Base-by-base conservation (phyloP, 2,113 vertebrate species). In the Ailurus styani region DNA sequence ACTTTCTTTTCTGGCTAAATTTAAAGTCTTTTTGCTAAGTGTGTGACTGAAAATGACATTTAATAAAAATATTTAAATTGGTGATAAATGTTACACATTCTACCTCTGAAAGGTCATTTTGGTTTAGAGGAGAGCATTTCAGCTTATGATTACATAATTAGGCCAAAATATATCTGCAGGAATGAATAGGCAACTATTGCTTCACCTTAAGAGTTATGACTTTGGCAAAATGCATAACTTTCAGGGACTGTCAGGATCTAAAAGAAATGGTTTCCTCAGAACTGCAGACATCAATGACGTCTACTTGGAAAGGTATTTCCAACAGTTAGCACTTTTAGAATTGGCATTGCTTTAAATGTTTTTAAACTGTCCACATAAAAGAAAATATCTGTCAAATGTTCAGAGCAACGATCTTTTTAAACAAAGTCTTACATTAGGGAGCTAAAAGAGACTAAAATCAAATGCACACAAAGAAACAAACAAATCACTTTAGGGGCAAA, bases 311-410 rank as follows among this genome's bases (percentile, higher is more conserved):
- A 96, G 93, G 54, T 34, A 57, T 66, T 95, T 89, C 87, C 50
- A 92, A 78, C 62, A 73, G 40, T 90, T 85, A 81, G 50, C 84
- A 54, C 73, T 96, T 95, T 96, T 47, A 91, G 90, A 97, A 87
- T 64, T 95, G 62, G 60, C 27, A 64, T 68, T 78, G 54, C 42
- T 40, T 90, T 54, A 54, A 90, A 70, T 72, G 55, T 60, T 87
- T 93, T 81, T 64, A 90, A 81, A 54, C 50, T 82, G n/a, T 66
- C 95, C 40, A 42, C n/a, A 85, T 27, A 37, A 92, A 77, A 94
- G 37, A 52, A 87, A 82, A 79, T 73, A 34, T 55, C 34, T 9
- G 55, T 75, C 77, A 82, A 75, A 81, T 91, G 18, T 31, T 97
- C 42, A 27, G 87, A 91, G 54, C 50, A 47, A 91, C 79, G 34